Evolutionary conservation across 1,140 invertebrate genomes (phyloP), one percentile per base, ranked within the genome.

Genomic region (Nautilus pompilius): DNA sequence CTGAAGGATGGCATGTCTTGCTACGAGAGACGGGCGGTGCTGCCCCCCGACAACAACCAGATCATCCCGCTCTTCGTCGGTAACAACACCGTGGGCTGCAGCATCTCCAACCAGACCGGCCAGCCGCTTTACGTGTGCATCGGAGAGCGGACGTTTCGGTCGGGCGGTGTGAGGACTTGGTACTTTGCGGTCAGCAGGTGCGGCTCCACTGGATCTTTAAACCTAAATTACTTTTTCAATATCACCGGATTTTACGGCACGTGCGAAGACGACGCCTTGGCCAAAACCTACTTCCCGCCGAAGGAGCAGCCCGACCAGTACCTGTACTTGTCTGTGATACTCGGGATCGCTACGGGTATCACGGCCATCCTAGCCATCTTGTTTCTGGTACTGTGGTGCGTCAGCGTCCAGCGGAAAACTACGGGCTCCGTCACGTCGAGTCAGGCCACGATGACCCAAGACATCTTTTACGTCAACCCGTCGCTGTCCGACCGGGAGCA

Each of bases 401-500:
- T 79, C 10, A 69, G 71, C 1, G 49, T 53, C 49, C 62, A 70
- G 53, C 68, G 68, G 26, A 74, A 72, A 55, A 63, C 62, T 13
- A 68, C 59, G 13, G 73, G 76, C 15, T 78, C 75, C 0, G 77
- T 79, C 57, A 79, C 77, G 46, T 79, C 77, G 63, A 73, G 70
- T n/a, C 77, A 79, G 30, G 77, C 77, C 0, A 79, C 77, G 20
- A 79, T 79, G 77, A 79, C 77, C 24, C 77, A 79, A 60, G 77
- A 79, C 62, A 76, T 79, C 20, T 79, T 79, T 61, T 79, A 79
- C 63, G 77, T 79, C 13, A 79, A 79, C 59, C 77, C 75, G 0
- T 79, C 77, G 1, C 64, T 79, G 29, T 78, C 75, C 3, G 77
- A 79, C 29, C 62, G 72, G 13, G 77, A 73, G 51, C 73, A 75